Conservation (phyloP, 2,113 vertebrate species). For the Tragelaphus strepsiceros region DNA sequence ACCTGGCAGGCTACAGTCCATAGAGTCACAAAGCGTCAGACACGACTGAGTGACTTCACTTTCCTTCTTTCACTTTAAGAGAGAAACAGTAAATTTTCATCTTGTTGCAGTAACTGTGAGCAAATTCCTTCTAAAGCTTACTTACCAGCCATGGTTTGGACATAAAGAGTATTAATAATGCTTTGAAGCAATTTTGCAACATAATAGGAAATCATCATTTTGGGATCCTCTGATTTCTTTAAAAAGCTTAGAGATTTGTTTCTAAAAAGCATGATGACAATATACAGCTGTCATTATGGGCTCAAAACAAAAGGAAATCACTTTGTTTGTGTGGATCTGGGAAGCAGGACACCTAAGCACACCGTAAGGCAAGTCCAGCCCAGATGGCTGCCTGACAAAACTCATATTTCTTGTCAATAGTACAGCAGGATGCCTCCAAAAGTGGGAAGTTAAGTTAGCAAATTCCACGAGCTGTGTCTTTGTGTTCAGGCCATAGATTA, state of each 20-base stretch:
- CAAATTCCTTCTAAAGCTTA: neutral
- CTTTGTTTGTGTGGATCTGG: neutral
- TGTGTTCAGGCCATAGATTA: neutral
- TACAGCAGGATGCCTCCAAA: neutral
- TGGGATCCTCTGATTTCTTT: neutral
- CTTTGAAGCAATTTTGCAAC: neutral
- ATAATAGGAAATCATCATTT: constrained; percentile 41
- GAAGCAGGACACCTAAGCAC: neutral
- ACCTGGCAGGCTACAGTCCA: neutral
- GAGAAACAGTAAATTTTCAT: neutral
- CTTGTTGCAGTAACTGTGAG: neutral
- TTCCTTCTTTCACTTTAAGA: neutral
- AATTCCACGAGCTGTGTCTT: neutral
- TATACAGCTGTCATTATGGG: neutral
- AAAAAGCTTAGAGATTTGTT: constrained; percentile 9
- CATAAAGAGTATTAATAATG: constrained; percentile 27
- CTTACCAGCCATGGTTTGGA: neutral
- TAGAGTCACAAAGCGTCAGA: neutral
- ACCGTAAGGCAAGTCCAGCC: neutral
- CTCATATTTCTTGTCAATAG: neutral
- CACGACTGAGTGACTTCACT: neutral
- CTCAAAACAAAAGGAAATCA: constrained; percentile 19
- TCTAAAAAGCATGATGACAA: neutral
- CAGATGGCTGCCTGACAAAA: neutral
- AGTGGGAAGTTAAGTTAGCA: neutral